These are phyloP conservation scores for Melieria picta DNA, from an alignment of 2,888 invertebrate species.

Conservation along the genomic window DNA sequence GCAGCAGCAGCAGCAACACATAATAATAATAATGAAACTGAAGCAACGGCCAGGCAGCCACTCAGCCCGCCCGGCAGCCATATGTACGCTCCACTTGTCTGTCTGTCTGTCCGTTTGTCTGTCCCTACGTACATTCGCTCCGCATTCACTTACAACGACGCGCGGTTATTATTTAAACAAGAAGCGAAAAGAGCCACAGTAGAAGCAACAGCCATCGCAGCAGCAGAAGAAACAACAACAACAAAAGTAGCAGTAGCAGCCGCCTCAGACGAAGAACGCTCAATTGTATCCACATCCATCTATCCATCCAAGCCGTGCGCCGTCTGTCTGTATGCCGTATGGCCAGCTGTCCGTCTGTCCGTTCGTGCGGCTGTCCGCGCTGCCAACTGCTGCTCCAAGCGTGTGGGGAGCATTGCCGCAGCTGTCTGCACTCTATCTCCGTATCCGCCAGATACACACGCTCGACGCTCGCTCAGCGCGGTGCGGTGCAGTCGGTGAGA, in stretches of 20 bases:
- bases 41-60: conserved; percentile 17
- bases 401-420: not conserved
- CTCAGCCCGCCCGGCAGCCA: not conserved
- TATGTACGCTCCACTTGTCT: not conserved
- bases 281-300: not conserved
- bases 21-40: conserved; percentile 17
- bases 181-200: too few relatives aligned
- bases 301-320: not conserved
- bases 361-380: not conserved
- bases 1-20: conserved; percentile 12
- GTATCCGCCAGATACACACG: conserved; percentile 14
- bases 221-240: conserved; percentile 6
- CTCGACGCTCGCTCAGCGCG: not conserved
- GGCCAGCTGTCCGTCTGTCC: not conserved
- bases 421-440: not conserved
- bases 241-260: not conserved
- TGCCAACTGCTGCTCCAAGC: too few relatives aligned
- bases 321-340: not conserved
- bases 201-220: not conserved
- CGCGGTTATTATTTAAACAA: not conserved
- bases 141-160: not conserved
- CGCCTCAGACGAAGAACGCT: not conserved
- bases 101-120: conserved; percentile 7
- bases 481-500: not conserved
- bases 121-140: not conserved